Percentiles rank a stretch among this genome's conserved stretches.
These are phyloP conservation scores for Fragariocoptes setiger DNA, from an alignment of 1,140 invertebrate genomes.

Conservation along the genomic window DNA sequence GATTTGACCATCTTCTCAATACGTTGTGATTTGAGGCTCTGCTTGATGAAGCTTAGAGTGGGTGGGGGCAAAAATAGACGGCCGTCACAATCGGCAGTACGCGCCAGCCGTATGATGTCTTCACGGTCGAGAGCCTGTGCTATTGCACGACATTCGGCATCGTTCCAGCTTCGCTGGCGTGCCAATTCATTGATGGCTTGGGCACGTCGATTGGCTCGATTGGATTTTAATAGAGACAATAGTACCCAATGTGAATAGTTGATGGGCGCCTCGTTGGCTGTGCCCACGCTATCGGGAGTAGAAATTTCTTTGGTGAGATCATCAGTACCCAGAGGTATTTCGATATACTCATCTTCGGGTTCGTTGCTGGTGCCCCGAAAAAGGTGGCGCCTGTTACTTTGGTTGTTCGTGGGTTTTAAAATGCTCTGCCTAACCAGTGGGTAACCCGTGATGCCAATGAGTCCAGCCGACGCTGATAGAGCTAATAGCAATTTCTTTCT, in stretches of 20 bases:
- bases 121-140: conserved; percentile 7
- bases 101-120: conserved; percentile 4
- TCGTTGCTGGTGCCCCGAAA: neutral
- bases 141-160: conserved; percentile 7
- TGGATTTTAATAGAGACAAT: neutral
- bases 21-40: neutral
- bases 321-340: neutral
- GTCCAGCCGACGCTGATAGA: neutral
- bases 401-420: too few species aligned
- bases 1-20: conserved; percentile 1
- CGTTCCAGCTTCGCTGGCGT: neutral
- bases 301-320: neutral
- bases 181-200: neutral
- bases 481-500: conserved; percentile 1
- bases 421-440: neutral
- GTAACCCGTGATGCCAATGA: neutral
- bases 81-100: conserved; percentile 3
- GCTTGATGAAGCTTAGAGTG: neutral
- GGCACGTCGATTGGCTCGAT: neutral
- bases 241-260: neutral
- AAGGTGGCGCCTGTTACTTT: too few species aligned
- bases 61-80: conserved; percentile 8
- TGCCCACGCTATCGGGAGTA: neutral
- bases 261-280: neutral
- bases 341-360: neutral